Base-by-base conservation (phyloP, 2,113 vertebrate species). In the Neolamprologus ventralis region DNA sequence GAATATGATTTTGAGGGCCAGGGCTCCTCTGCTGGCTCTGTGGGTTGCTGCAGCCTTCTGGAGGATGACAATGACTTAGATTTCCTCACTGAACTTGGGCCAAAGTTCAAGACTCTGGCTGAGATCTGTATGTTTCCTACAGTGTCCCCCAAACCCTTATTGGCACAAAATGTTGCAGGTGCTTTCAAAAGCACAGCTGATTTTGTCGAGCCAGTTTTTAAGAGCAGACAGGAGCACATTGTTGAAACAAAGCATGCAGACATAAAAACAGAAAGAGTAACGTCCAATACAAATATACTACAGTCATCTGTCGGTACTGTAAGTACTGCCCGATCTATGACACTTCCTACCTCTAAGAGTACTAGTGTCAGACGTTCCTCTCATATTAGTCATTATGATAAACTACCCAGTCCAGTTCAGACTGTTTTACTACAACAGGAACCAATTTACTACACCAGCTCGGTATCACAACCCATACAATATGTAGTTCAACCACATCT, bases 31-130 rank as follows among this genome's bases (percentile, higher is more conserved):
- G 96, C 96, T 73, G 97, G 97, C 35, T 99, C 98, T 0, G 26
- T 98, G 35, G 97, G 97, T 17, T 97, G 96, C 89, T 98, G 97
- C 93, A 98, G 97, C 91, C 96, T 98, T 90, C 96, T 98, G 40
- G 97, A 97, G 63, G 95, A 97, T 85, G 96, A 97, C 13, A 83
- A 96, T 68, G 97, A 98, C 10, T 95, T 98, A 58, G 95, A 95
- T 1, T 98, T 96, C 90, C 96, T 98, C 78, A 96, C 97, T 87
- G 96, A 97, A n/a, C 81, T 99, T 82, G 97, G 96, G 35, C 94
- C 95, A 28, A 98, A 98, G 91, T 99, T 99, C 92, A 97, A 95
- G 92, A 97, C 96, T 37, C 93, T 99, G 21, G 97, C 98, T 55
- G 97, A 97, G 83, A 97, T 98, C 90, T 99, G 94, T 73, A 88